These are phyloP conservation scores for Cantharis rufa DNA, from an alignment of 2,888 invertebrate genomes.

Conservation along the genomic window DNA sequence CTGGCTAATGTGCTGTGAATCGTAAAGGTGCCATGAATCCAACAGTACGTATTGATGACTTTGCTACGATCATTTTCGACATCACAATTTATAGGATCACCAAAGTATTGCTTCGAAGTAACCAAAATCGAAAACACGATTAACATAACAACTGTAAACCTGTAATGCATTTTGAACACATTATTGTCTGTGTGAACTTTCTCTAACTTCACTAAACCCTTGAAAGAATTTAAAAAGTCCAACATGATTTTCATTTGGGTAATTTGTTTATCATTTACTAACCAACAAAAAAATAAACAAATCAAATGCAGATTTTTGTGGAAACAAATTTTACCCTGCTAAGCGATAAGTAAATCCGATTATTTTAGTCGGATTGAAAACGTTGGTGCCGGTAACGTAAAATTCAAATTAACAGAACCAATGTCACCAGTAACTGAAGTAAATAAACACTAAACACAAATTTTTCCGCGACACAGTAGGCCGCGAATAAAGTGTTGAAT, in stretches of 20 bases:
- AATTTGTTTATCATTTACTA: neutral
- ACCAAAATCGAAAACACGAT: constrained; percentile 74
- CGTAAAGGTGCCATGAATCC: constrained; percentile 77
- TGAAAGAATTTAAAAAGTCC: constrained; percentile 69
- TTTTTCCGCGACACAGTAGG: neutral
- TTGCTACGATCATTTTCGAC: constrained; percentile 62
- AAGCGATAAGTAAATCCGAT: neutral
- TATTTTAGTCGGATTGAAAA: neutral
- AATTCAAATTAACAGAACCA: neutral
- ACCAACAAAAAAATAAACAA: neutral
- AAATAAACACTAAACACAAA: neutral
- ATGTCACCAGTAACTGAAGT: neutral
- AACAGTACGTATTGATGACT: constrained; percentile 75
- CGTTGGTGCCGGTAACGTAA: neutral
- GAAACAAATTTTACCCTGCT: neutral
- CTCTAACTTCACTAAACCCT: constrained; percentile 68
- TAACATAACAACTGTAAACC: constrained; percentile 72
- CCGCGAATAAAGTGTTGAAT: neutral
- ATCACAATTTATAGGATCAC: constrained; percentile 81
- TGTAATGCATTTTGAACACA: constrained; percentile 76
- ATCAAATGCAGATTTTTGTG: neutral
- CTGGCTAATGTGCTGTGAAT: constrained; percentile 56
- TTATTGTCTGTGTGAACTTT: constrained; percentile 75
- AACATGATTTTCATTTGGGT: constrained; percentile 56
- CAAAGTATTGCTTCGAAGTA: constrained; percentile 82